phyloP scores from a whole-genome alignment of 2,888 invertebrate genomes.

The Cacoxenus indagator region DNA sequence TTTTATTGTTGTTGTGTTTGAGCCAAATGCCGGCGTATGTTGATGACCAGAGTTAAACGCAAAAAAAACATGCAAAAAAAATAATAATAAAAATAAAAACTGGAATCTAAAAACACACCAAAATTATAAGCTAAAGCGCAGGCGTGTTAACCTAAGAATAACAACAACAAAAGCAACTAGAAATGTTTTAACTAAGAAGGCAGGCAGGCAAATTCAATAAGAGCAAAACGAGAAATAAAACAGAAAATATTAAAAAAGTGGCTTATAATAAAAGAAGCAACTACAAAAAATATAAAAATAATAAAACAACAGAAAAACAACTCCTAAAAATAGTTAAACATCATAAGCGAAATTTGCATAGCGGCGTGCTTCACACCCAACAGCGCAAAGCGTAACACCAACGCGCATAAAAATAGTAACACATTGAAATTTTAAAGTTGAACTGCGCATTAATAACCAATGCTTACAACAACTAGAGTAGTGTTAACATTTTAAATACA shows the following conservation, averaged over 20 bases:
- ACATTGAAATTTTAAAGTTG: constrained; percentile 27
- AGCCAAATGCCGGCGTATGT: constrained; percentile 39
- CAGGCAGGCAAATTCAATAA: constrained; percentile 32
- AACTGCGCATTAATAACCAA: background rate
- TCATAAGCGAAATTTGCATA: constrained; percentile 57
- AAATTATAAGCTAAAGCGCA: constrained; percentile 18
- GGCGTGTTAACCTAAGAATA: background rate
- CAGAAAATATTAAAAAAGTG: constrained; percentile 25
- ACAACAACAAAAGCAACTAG: background rate
- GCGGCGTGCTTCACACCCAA: constrained; percentile 38
- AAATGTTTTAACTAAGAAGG: background rate
- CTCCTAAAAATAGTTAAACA: constrained; percentile 61
- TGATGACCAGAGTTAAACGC: constrained; percentile 54
- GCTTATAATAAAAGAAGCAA: constrained; percentile 29
- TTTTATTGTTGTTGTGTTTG: background rate
- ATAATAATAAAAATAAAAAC: constrained; percentile 27
- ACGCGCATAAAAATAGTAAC: constrained; percentile 54
- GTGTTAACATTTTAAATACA: no score
- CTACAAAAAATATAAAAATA: no score
- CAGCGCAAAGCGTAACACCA: constrained; percentile 24
- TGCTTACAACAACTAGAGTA: no score
- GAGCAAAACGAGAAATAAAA: constrained; percentile 21
- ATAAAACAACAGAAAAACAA: constrained; percentile 55
- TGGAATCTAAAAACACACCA: constrained; percentile 25
- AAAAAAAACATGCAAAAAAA: background rate